These are phyloP conservation scores for Thereva nobilitata DNA, from an alignment of 2,888 invertebrate species.

Conservation along the genomic window DNA sequence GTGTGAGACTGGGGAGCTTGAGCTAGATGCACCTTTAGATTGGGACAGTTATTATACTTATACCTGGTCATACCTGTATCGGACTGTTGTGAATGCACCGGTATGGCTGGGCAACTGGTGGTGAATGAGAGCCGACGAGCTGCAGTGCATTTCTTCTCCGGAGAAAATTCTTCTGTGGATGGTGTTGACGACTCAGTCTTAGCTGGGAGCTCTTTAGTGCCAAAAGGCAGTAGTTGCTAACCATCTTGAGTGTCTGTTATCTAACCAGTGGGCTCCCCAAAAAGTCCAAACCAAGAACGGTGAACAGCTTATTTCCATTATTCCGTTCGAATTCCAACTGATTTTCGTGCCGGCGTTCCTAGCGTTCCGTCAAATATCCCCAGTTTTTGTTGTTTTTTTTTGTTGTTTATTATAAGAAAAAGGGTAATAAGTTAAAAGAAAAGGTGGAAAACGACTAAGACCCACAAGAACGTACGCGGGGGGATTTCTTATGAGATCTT, in stretches of 20 bases:
- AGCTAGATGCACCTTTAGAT: too few species aligned
- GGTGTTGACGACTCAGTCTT: constrained; percentile 5
- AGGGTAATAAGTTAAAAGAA: constrained; percentile 31
- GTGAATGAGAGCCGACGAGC: too few species aligned
- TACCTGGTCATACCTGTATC: too few species aligned
- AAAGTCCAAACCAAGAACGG: constrained; percentile 28
- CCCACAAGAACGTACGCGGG: constrained; percentile 43
- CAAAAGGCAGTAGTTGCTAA: constrained; percentile 29
- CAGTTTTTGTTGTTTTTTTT: constrained; percentile 35
- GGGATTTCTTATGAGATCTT: constrained; percentile 39
- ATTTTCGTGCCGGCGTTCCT: constrained; percentile 32
- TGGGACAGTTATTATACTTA: too few species aligned
- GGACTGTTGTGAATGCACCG: too few species aligned
- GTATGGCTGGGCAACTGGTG: too few species aligned
- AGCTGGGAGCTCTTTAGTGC: constrained; percentile 29
- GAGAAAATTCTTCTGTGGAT: constrained; percentile 10
- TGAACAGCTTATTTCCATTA: constrained; percentile 32
- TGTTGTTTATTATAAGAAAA: constrained; percentile 39
- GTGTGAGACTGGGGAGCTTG: too few species aligned
- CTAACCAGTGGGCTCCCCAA: constrained; percentile 25
- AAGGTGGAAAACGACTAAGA: constrained; percentile 37
- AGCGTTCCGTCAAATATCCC: constrained; percentile 36
- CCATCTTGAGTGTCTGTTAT: constrained; percentile 32
- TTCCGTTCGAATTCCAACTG: constrained; percentile 17
- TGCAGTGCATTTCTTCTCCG: not conserved